phyloP scores from a whole-genome alignment of 2,797 vertebrate genomes.

The Loriculus beryllinus region DNA sequence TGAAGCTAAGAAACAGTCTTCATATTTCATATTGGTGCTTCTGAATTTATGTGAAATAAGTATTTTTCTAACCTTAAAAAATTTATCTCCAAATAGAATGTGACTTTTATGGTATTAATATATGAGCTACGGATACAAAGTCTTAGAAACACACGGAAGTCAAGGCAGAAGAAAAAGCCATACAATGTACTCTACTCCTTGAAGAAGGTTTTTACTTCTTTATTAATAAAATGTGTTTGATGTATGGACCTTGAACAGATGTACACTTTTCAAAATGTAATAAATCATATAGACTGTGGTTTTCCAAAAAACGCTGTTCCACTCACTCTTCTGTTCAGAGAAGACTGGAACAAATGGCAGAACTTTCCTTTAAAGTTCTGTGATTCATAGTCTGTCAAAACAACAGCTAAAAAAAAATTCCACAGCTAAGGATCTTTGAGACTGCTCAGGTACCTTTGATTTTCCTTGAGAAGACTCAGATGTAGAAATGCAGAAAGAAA shows the following conservation, averaged over 20 bases:
- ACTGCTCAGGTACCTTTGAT: not conserved
- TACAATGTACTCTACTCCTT: not conserved
- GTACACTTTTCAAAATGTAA: not conserved
- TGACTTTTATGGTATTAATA: not conserved
- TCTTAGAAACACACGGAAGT: not conserved
- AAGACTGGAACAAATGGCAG: not conserved
- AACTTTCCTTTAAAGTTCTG: not conserved
- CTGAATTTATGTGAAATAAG: not conserved
- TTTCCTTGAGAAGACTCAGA: not conserved
- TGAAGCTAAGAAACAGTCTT: not conserved
- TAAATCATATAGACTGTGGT: not conserved
- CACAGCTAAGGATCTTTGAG: not conserved
- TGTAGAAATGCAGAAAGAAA: not conserved
- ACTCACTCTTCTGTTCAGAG: not conserved
- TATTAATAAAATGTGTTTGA: not conserved
- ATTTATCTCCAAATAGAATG: not conserved
- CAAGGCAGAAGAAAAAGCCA: not conserved
- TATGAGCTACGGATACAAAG: not conserved
- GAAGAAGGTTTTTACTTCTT: not conserved
- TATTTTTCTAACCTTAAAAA: not conserved
- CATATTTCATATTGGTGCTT: not conserved
- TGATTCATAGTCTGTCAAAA: conserved; percentile 16
- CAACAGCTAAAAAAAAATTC: not conserved
- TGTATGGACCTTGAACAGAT: not conserved
- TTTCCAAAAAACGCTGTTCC: not conserved